Evolutionary conservation across 2,888 invertebrate species (phyloP), one percentile per base, ranked within the genome.

Genomic region (Lomographa bimaculata): DNA sequence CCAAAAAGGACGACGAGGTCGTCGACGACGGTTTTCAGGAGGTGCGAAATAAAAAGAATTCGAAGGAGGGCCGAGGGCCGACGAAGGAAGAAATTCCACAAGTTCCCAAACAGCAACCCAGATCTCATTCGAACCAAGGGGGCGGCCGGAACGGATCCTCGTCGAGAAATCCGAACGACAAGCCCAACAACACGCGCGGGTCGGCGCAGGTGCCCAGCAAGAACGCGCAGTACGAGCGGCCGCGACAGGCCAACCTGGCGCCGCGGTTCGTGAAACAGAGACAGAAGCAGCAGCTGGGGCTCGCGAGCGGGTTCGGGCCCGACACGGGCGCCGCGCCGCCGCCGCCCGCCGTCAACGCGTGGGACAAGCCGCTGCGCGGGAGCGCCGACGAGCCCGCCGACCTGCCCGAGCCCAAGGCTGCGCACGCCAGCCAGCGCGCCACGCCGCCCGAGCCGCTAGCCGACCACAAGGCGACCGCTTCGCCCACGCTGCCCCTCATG

Each of bases 1-100:
- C 47, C 33, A 86, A 82, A 53, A 85, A 84, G 61, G 81, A 85
- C 7, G 91, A 90, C 16, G 90, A 89, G 46, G 75, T 84, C 9
- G 91, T 93, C 39, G 91, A 93, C 34, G 93, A 93, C 64, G 95
- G 95, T 28, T 96, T 96, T 78, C 95, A 95, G 78, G 96, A 96
- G 74, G 96, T 96, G 3, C 92, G 95, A 41, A 95, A 94, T 36
- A 95, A 95, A 75, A 95, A 95, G 70, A 92, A 91, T 54, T 92
- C 91, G 0, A 94, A 94, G 59, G 94, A 93, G 33, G 71, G 90
- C 0, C 87, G 85, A 41, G 74, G 36, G 2, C 46, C 68, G 11
- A 64, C 60, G 3, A 89, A 86, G 59, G 89, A 89, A 9, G 89
- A 89, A 24, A 76, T 43, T 52, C 72, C 66, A 48, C 61, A 71